Base-by-base conservation (phyloP, 2,113 vertebrate genomes). In the Acrocephalus arundinaceus region DNA sequence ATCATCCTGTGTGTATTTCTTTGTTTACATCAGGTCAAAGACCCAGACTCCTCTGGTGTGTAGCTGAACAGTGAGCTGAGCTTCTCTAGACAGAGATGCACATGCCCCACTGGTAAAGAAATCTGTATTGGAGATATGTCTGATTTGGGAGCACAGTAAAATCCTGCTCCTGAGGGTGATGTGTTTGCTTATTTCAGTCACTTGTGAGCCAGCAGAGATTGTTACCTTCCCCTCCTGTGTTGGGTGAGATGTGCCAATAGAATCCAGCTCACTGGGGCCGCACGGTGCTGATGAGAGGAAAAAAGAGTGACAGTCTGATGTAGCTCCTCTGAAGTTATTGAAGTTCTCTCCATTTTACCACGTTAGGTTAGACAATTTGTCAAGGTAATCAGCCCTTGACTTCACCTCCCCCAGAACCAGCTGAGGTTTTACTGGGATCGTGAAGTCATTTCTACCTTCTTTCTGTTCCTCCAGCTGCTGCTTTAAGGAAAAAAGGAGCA, bases 401-500 rank as follows among this genome's bases (percentile, higher is more conserved):
- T 84, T 61, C 48, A 52, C 67, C 21, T 58, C 12, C 27, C 35
- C 9, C 59, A 46, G 41, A 55, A 59, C 46, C 57, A 35, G 30
- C 76, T 75, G 65, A 45, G 57, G 31, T 65, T 87, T 90, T 90
- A 57, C 72, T 89, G 92, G 88, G 70, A 95, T 78, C 59, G 28
- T 73, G 75, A 93, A 81, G 63, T 92, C 48, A 45, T 75, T 65
- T 61, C 77, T 94, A 66, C 37, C 54, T 39, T 62, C 73, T 74
- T 94, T 93, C 74, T 82, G 16, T 88, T 96, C 79, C 61, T 75
- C 57, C 86, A 43, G 67, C 65, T 6, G 18, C 85, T 86, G 82
- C 83, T 95, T 87, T 87, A 71, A 89, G 82, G 76, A 88, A 74
- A 75, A 90, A 78, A 81, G 70, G 70, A 78, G 57, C 43, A 57